A percentile compares a stretch with the other conserved stretches of the same genome.
Evolutionary conservation across 2,888 invertebrate genomes (phyloP).

Genomic region (Cyaniris semiargus): DNA sequence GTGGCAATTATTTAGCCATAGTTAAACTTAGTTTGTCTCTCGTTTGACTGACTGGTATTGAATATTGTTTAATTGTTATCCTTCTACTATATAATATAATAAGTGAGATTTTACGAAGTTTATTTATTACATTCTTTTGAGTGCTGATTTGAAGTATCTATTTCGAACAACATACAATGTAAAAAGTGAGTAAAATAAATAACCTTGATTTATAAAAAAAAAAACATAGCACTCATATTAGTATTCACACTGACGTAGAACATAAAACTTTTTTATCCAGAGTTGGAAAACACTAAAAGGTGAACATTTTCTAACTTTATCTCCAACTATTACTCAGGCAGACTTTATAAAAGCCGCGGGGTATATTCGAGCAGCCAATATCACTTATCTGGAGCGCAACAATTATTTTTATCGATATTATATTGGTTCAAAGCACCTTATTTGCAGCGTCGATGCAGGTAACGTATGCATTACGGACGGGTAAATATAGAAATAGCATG

Average conservation of each 20-base stretch:
- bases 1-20: neutral
- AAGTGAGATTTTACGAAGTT: neutral
- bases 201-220: too few relatives aligned
- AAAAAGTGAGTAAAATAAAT: too few relatives aligned
- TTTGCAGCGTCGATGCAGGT: neutral
- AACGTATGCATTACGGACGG: neutral
- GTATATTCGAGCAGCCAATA: conserved; percentile 29
- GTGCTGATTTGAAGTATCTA: too few relatives aligned
- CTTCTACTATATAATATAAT: neutral
- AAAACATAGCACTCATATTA: neutral
- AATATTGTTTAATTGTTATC: neutral
- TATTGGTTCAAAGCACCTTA: conserved; percentile 14
- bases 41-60: neutral
- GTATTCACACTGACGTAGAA: neutral
- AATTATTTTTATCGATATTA: conserved; percentile 30
- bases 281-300: conserved; percentile 2
- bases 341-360: conserved; percentile 27
- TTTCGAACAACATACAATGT: too few relatives aligned
- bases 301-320: conserved; percentile 28
- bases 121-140: neutral
- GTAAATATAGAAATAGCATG: neutral
- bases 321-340: conserved; percentile 20
- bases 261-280: neutral
- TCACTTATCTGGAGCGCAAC: conserved; percentile 27
- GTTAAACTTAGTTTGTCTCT: neutral